Base-by-base conservation (phyloP, 53 echinoderm and acorn worm genomes). In the Pentamera pediparva region DNA sequence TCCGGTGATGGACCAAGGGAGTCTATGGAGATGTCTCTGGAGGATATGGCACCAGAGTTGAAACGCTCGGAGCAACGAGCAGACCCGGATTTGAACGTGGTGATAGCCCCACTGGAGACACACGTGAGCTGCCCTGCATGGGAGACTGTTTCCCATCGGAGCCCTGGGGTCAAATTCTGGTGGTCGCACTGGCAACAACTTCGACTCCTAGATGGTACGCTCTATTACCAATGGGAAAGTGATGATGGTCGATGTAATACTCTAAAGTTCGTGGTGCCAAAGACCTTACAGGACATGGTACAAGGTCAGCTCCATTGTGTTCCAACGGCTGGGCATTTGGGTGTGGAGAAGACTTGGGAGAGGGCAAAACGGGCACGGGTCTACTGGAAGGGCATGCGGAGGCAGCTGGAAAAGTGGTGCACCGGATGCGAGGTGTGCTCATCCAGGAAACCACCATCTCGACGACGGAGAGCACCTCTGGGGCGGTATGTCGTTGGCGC, bases 311-410 rank as follows among this genome's bases (percentile, higher is more conserved):
- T 78, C 6, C 78, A 59, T 40, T 22, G 35, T 69, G 45, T 37
- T 3, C 59, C 57, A 39, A 81, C 74, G 25, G 74, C 59, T 15
- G 74, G 81, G n/a, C 73, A 81, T 43, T 30, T 81, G 11, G 73
- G 73, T 5, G 22, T 60, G 30, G 52, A 57, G 11, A 72, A 73
- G 47, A 81, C 61, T 12, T 51, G 39, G 24, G 29, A 41, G 35
- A 45, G 29, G 48, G 25, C 62, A 37, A 37, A 76, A 37, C 35
- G 35, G 15, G 61, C 61, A 19, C n/a, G n/a, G 8, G 39, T 76
- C 1, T 76, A 60, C 57, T 76, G 76, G 76, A 59, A 29, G 28
- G 59, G 59, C 12, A 60, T 76, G 59, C 20, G 76, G 1, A 38
- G 41, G 41, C 60, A 18, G 59, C n/a, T 60, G 18, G 56, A n/a